phyloP scores from a whole-genome alignment of 2,888 invertebrate species.

The Theodoxus fluviatilis region DNA sequence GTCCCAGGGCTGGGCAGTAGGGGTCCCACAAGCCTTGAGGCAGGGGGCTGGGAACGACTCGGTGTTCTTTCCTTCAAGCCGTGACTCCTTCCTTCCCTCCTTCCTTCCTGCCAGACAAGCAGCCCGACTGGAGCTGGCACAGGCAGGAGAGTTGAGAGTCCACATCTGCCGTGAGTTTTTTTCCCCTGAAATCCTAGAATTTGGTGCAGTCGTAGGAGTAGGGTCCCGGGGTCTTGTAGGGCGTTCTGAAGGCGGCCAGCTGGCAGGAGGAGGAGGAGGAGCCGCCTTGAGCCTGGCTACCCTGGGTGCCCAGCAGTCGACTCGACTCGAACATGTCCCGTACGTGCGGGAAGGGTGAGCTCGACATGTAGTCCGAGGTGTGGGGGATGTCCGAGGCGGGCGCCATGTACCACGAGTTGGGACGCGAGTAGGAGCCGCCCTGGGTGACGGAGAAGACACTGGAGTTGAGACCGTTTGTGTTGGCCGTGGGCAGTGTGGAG shows the following conservation, averaged over 20 bases:
- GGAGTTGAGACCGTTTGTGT: conserved; percentile 47
- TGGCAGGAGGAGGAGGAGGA: conserved; percentile 57
- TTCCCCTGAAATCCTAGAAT: conserved; percentile 28
- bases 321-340: conserved; percentile 53
- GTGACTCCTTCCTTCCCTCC: no score
- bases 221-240: conserved; percentile 50
- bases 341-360: conserved; percentile 44
- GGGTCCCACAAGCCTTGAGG: no score
- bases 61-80: no score
- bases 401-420: conserved; percentile 55
- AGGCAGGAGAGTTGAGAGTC: no score
- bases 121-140: no score
- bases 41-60: no score
- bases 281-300: conserved; percentile 36
- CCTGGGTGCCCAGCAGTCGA: conserved; percentile 41
- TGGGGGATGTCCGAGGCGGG: conserved; percentile 45
- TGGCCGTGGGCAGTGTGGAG: conserved; percentile 38
- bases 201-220: conserved; percentile 56
- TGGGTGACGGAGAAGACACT: conserved; percentile 52
- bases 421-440: conserved; percentile 40
- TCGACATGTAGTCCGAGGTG: conserved; percentile 39
- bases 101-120: no score
- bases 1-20: no score
- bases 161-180: no score
- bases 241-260: conserved; percentile 54